Conservation (phyloP, 2,888 invertebrate species). For the Troglohyphantes excavatus region DNA sequence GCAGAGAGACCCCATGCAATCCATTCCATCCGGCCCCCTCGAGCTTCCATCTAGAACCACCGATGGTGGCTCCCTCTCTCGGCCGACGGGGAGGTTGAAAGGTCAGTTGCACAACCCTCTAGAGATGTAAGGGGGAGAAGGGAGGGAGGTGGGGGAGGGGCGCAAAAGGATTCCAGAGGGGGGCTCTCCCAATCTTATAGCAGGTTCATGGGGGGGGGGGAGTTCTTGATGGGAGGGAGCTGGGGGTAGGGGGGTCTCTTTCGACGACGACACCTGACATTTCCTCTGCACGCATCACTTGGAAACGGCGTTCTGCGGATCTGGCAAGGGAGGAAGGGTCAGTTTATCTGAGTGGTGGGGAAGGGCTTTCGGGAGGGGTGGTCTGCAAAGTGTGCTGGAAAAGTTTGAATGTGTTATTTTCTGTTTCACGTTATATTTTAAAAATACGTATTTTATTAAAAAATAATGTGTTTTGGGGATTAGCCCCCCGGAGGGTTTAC, state of each 20-base stretch:
- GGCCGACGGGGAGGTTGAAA: conserved; percentile 60
- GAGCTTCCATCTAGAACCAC: background rate
- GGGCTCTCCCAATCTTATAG: too few relatives aligned
- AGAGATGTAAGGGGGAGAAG: background rate
- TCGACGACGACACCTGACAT: conserved; percentile 77
- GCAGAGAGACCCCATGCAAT: background rate
- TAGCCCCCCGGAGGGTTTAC: too few relatives aligned
- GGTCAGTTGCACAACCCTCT: conserved; percentile 46
- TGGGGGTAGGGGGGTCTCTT: background rate
- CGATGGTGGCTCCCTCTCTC: conserved; percentile 74
- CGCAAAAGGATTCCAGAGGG: background rate
- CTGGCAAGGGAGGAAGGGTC: conserved; percentile 75
- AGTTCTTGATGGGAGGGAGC: background rate
- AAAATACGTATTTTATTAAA: too few relatives aligned
- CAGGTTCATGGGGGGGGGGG: too few relatives aligned
- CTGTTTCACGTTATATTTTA: too few relatives aligned
- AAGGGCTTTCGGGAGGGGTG: conserved; percentile 37
- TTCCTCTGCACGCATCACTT: conserved; percentile 77
- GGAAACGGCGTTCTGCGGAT: conserved; percentile 57
- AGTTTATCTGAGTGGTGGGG: conserved; percentile 67
- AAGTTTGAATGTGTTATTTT: background rate
- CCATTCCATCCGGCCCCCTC: background rate
- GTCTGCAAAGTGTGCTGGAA: conserved; percentile 26
- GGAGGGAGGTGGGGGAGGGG: background rate
- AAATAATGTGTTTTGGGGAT: too few relatives aligned